Base-by-base conservation (phyloP, 2,113 vertebrate species). In the Antechinus stuartii region DNA sequence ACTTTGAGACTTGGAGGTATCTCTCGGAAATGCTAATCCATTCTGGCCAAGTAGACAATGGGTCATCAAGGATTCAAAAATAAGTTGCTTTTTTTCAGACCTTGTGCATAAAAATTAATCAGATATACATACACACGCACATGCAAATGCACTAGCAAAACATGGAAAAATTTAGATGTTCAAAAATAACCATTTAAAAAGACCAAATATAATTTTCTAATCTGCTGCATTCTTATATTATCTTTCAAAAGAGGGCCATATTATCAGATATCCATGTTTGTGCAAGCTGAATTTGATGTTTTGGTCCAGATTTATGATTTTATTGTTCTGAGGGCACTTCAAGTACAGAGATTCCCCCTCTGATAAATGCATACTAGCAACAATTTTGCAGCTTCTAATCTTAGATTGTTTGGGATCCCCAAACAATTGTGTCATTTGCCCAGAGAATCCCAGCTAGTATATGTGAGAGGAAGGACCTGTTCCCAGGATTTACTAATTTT, bases 201-300 rank as follows among this genome's bases (percentile, higher is more conserved):
- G 93, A 94, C 96, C 92, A 93, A 93, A 25, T 35, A 91, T 94
- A 55, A 92, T 93, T 92, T 95, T 55, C 91, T 57, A 89, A 27
- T 92, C 68, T 22, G 16, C 6, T 84, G 0, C 2, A n/a, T 42
- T 84, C 68, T 84, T 8, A 84, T 84, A 42, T 84, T 8, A 84
- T 42, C 42, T 42, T 42, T 42, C 68, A 84, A n/a, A 84, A 84
- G n/a, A 42, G n/a, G n/a, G 7, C 19, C 68, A 42, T 84, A 8
- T n/a, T 8, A 84, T 84, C 68, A 84, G 19, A 84, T 84, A 42
- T 42, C 19, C n/a, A 42, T 84, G 35, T 84, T 42, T 84, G 68
- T n/a, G 68, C 16, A 42, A 42, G 68, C 6, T 84, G 1, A 42
- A 84, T n/a, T 84, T 42, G 5, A 16, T 84, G 35, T 84, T 42